Evolutionary conservation across 2,113 vertebrate genomes (phyloP), one percentile per base, ranked within the genome.

Genomic region (Oryzias javanicus): DNA sequence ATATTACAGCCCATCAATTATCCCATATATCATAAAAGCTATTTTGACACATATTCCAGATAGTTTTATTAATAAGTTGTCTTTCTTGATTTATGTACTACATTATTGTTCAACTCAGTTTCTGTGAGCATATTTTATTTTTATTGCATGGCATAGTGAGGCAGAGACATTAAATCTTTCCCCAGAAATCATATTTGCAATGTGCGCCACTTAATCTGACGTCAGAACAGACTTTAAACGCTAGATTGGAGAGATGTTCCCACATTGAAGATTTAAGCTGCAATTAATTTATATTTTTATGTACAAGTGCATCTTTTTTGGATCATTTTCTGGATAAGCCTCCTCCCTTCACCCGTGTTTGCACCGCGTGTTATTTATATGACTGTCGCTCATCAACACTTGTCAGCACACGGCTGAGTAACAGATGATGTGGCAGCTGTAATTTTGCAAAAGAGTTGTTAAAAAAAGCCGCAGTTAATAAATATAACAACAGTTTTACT

Each of bases 351-450:
- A 44, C 45, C 14, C 22, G 2, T n/a, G 27, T 64, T 50, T 66
- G 27, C 74, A 24, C 42, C 18, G 24, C 64, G 72, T 74, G 60
- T 61, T 74, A 64, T 74, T 74, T 67, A 55, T 47, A 65, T 63
- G 62, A 78, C 55, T 42, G 29, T 16, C 14, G 47, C 41, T 55
- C 70, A 71, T 61, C 73, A 67, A 53, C 55, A 54, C 20, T 64
- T 52, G 48, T 64, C 60, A 55, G 35, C 49, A 4, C 25, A 20
- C 42, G 47, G 56, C 54, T 59, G 60, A 50, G 42, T 46, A 55
- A 73, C 18, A 24, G 63, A 66, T 29, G 54, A 67, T 24, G 29
- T 44, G 49, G 55, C 46, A 55, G 51, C 67, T 67, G 49, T 20
- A 61, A 49, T 69, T 55, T 51, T 40, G 25, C 16, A 40, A 40